These are phyloP conservation scores for Globodera rostochiensis DNA, from an alignment of 1,140 invertebrate genomes.

Conservation along the genomic window DNA sequence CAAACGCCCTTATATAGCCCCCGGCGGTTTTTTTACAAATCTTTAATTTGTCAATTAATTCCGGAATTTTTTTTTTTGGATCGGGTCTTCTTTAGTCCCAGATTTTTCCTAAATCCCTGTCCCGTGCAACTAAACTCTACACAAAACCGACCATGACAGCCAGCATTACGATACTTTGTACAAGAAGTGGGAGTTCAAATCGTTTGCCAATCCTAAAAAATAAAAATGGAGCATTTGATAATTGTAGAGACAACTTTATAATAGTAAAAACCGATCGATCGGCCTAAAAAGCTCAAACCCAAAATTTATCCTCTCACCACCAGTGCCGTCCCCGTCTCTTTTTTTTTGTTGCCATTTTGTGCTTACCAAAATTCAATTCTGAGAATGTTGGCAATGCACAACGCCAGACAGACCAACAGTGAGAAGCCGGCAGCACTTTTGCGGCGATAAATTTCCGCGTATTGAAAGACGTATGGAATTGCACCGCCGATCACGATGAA, in stretches of 20 bases:
- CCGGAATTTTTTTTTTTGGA: no score
- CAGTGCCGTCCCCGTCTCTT: no score
- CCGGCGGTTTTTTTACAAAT: no score
- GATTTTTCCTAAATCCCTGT: no score
- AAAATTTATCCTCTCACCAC: not conserved
- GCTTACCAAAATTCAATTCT: constrained; percentile 95
- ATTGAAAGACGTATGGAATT: constrained; percentile 69
- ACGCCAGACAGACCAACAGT: constrained; percentile 87
- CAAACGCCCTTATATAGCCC: no score
- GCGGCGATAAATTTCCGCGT: constrained; percentile 83
- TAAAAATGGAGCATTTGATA: not conserved
- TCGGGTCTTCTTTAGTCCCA: no score
- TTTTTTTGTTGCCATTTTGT: not conserved
- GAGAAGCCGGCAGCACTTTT: constrained; percentile 92
- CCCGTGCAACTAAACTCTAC: no score
- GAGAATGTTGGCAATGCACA: constrained; percentile 91
- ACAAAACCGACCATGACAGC: constrained; percentile 78
- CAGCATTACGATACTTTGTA: constrained; percentile 97
- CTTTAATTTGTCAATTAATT: no score
- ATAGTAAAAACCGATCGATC: no score
- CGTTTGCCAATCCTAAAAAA: constrained; percentile 90
- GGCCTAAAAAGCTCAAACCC: not conserved
- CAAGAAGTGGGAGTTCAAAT: constrained; percentile 88
- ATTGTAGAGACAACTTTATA: no score
- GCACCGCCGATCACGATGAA: constrained; percentile 56